Base-by-base conservation (phyloP, 1,140 invertebrate genomes). In the Cylas formicarius region DNA sequence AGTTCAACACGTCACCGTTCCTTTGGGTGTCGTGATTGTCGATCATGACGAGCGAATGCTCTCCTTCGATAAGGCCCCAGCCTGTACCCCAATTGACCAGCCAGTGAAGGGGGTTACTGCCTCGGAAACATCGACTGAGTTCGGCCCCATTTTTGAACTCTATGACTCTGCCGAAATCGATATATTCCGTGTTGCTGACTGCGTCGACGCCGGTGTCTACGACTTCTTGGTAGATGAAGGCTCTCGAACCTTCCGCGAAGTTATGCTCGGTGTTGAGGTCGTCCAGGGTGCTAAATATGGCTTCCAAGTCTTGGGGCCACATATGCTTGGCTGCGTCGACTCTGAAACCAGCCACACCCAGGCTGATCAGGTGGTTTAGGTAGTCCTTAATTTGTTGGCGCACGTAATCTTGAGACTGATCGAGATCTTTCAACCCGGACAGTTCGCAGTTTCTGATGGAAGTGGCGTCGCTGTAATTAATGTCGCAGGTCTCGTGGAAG, bases 261-360 rank as follows among this genome's bases (percentile, higher is more conserved):
- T 76, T 75, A 45, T 75, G 71, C 0, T 61, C 56, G 0, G 67
- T 69, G 45, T 74, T 78, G 17, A 85, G 61, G 58, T 81, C 71
- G 3, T 75, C 68, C 0, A 82, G 55, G n/a, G 72, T 62, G n/a
- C 65, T 62, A 46, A 73, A 79, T 40, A 88, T 84, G 2, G 65
- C 55, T 27, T 67, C 52, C 2, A 89, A 58, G 57, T 88, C 82
- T n/a, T 48, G 48, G 0, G 85, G 84, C 79, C 80, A 85, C 80
- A 88, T 87, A 59, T 88, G 84, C 57, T 86, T 87, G 0, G 82
- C 77, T 9, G 82, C 82, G 63, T 66, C 63, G 22, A 67, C 44
- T 70, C 81, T 70, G 64, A 87, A 85, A 26, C 88, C 89, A 62
- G 86, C 86, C 3, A 90, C 84, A 11, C 90, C 89, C 23, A 77